Base-by-base conservation (phyloP, 2,113 vertebrate species). In the Redunca redunca region DNA sequence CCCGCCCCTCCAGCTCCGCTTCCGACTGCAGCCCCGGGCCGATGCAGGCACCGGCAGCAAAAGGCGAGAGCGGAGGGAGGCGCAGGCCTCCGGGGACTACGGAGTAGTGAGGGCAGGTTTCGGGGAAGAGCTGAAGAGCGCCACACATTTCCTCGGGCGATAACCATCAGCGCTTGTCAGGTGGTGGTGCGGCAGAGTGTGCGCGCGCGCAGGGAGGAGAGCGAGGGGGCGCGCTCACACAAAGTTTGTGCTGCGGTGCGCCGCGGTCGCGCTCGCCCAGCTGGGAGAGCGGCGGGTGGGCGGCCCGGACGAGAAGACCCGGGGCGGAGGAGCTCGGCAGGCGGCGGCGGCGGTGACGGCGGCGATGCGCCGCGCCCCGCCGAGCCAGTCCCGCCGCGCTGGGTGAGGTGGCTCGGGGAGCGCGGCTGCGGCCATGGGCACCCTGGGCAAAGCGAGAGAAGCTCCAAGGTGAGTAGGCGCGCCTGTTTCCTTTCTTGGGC, bases 341-440 rank as follows among this genome's bases (percentile, higher is more conserved):
- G 85, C 53, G 48, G 71, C 71, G 91, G 96, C 90, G 12, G 96
- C 83, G 91, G 96, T 33, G 90, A 95, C 36, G 84, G 95, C 36
- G 92, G 97, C 92, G 67, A 96, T 98, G 98, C 64, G 50, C 86
- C 57, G 97, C 88, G n/a, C 93, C 48, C 55, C 95, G 93, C 96
- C 58, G 97, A 91, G 91, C 95, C 62, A 28, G 88, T 85, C 67
- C 57, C 92, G 87, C 81, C 91, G 92, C 96, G 87, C 96, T 50
- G 92, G 67, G 95, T 94, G 96, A 97, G 91, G 77, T 85, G n/a
- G 97, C 94, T 89, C 15, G 74, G 12, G 95, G 58, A 88, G 74
- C 96, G 43, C 71, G 81, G 97, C 95, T 16, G 96, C 84, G 78
- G 36, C 94, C 98, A 99, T 99, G 99, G 98, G 98, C 17, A 98